These are phyloP conservation scores for Cardiocondyla obscurior DNA, from an alignment of 1,140 invertebrate genomes.

Conservation along the genomic window DNA sequence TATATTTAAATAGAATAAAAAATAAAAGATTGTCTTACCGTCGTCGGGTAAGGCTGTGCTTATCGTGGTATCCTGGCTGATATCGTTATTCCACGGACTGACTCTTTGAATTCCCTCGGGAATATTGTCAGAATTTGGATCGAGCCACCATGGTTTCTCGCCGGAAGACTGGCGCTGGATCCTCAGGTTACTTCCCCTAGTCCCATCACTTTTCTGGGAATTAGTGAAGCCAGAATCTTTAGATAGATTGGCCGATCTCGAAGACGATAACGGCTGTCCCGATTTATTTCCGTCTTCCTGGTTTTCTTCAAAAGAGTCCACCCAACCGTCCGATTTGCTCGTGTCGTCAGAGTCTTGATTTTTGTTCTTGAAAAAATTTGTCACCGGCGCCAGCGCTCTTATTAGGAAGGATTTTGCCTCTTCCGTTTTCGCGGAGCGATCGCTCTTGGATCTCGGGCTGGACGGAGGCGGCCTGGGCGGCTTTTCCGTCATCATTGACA, in stretches of 20 bases:
- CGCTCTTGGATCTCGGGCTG: slow-evolving; percentile 81
- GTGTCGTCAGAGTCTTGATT: slow-evolving; percentile 83
- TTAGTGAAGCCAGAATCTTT: slow-evolving; percentile 73
- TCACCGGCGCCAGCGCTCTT: slow-evolving; percentile 87
- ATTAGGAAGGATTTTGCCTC: slow-evolving; percentile 90
- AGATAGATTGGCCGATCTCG: slow-evolving; percentile 70
- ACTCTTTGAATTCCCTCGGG: slow-evolving; percentile 85
- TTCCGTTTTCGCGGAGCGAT: slow-evolving; percentile 84
- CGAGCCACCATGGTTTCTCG: slow-evolving; percentile 87
- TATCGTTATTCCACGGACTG: slow-evolving; percentile 77
- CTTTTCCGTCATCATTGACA: slow-evolving; percentile 84
- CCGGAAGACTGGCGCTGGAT: slow-evolving; percentile 83
- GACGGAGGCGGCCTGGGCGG: slow-evolving; percentile 84
- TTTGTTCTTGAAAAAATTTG: slow-evolving; percentile 87
- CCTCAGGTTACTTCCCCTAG: slow-evolving; percentile 72
- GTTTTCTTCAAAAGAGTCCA: slow-evolving; percentile 78
- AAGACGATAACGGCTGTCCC: slow-evolving; percentile 56
- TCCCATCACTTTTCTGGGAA: slow-evolving; percentile 74
- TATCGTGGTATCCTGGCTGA: slow-evolving; percentile 82
- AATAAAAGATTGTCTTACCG: slow-evolving; percentile 70
- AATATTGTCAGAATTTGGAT: slow-evolving; percentile 84
- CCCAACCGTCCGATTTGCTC: slow-evolving; percentile 72
- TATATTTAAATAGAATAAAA: not conserved
- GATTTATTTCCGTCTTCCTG: slow-evolving; percentile 67
- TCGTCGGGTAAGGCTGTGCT: slow-evolving; percentile 81